Conservation (phyloP, 2,113 vertebrate species). For the Anolis carolinensis region DNA sequence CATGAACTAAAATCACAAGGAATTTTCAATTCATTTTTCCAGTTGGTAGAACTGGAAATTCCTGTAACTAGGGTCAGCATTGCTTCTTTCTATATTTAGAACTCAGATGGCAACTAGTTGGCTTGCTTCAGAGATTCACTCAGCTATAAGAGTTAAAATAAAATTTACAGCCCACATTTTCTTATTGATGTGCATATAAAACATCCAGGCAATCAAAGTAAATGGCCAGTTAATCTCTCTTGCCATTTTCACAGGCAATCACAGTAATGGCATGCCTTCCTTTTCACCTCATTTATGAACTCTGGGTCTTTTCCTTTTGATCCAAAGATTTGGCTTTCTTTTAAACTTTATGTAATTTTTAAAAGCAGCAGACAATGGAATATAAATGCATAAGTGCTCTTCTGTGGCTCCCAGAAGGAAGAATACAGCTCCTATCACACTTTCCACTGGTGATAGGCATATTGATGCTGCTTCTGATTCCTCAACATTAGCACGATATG, state of each 20-base stretch:
- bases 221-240: constrained; percentile 22
- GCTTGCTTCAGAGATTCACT: not conserved
- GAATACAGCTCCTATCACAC: constrained; percentile 1
- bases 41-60: not conserved
- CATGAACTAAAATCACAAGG: rapidly evolving
- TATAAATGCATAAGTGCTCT: not conserved
- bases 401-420: constrained; percentile 8
- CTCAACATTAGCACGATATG: not conserved
- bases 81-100: constrained; percentile 24
- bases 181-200: constrained; percentile 36
- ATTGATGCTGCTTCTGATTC: not conserved
- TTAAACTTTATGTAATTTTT: not conserved
- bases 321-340: not conserved
- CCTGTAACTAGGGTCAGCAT: constrained; percentile 19
- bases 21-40: not conserved
- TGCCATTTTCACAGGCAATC: constrained; percentile 5
- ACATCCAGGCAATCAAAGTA: constrained; percentile 19
- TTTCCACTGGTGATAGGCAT: not conserved
- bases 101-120: constrained; percentile 4
- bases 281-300: not conserved
- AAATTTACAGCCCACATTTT: constrained; percentile 38
- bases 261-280: not conserved
- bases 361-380: not conserved
- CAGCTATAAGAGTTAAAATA: constrained; percentile 17
- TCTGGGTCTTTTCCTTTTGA: not conserved